phyloP scores from a whole-genome alignment of 1,140 invertebrate genomes.

The Camponotus vicinus region DNA sequence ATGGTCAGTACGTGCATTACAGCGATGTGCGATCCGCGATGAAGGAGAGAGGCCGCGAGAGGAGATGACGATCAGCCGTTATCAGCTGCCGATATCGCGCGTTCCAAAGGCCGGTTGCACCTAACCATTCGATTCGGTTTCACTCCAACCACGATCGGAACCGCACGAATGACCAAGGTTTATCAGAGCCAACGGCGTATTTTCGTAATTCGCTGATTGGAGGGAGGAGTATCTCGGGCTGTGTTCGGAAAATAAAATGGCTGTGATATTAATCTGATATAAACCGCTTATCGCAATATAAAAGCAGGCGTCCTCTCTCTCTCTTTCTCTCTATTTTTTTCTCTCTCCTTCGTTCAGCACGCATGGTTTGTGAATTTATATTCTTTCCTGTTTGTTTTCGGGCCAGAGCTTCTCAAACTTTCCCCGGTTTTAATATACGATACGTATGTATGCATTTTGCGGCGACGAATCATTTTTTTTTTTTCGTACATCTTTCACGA shows the following conservation, averaged over 20 bases:
- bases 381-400: background rate
- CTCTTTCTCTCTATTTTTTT: too few species aligned
- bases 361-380: background rate
- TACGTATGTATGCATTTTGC: background rate
- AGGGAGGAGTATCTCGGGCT: background rate
- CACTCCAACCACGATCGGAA: slow-evolving; percentile 34
- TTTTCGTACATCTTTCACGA: background rate
- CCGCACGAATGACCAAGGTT: slow-evolving; percentile 29
- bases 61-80: slow-evolving; percentile 8
- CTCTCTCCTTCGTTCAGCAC: background rate
- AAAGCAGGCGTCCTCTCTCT: background rate
- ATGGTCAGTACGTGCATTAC: slow-evolving; percentile 38
- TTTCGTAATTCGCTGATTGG: background rate
- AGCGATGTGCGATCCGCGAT: slow-evolving; percentile 6
- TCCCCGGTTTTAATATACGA: background rate
- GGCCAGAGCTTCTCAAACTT: background rate
- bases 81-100: slow-evolving; percentile 45
- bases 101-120: slow-evolving; percentile 49
- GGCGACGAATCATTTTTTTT: background rate
- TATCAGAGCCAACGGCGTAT: background rate
- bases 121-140: slow-evolving; percentile 20
- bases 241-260: slow-evolving; percentile 14
- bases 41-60: slow-evolving; percentile 10
- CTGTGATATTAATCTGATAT: slow-evolving; percentile 14
- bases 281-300: background rate